phyloP scores from a whole-genome alignment of 2,797 vertebrate species.

The Octomys mimax region DNA sequence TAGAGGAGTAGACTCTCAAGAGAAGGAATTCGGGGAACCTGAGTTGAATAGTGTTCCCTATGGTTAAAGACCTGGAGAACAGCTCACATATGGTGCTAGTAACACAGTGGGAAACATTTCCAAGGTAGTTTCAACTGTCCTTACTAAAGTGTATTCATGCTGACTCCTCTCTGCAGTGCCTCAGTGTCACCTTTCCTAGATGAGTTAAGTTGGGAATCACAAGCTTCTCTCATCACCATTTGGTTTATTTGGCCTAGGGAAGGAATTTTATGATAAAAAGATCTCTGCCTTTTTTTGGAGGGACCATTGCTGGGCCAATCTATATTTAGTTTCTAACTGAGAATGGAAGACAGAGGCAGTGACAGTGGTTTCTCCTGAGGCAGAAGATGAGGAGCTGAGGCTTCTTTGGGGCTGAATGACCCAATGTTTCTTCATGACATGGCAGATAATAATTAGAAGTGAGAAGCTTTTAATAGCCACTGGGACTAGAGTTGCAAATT shows the following conservation, averaged over 20 bases:
- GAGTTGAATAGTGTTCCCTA: constrained; percentile 9
- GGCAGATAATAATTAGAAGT: not conserved
- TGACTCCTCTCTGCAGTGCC: not conserved
- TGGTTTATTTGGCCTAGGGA: constrained; percentile 52
- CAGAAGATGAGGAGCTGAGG: not conserved
- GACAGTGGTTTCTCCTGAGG: constrained; percentile 17
- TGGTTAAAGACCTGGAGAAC: constrained; percentile 32
- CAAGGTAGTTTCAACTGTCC: not conserved
- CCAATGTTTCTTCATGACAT: not conserved
- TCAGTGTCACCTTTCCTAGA: not conserved
- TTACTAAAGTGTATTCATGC: not conserved
- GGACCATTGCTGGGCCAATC: not conserved
- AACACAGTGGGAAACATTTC: not conserved
- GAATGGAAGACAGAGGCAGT: constrained; percentile 17
- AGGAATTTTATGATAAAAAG: constrained; percentile 54
- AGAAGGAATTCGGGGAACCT: not conserved
- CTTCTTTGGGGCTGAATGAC: constrained; percentile 13
- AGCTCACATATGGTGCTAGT: not conserved
- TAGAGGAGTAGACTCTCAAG: not conserved
- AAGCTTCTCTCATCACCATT: not conserved
- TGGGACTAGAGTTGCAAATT: constrained; percentile 19
- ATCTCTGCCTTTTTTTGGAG: constrained; percentile 27
- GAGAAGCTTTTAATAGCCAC: not conserved
- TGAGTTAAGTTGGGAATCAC: not conserved
- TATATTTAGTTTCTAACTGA: constrained; percentile 53